These are phyloP conservation scores for Pammene aurita DNA, from an alignment of 2,888 invertebrate species.

Conservation along the genomic window DNA sequence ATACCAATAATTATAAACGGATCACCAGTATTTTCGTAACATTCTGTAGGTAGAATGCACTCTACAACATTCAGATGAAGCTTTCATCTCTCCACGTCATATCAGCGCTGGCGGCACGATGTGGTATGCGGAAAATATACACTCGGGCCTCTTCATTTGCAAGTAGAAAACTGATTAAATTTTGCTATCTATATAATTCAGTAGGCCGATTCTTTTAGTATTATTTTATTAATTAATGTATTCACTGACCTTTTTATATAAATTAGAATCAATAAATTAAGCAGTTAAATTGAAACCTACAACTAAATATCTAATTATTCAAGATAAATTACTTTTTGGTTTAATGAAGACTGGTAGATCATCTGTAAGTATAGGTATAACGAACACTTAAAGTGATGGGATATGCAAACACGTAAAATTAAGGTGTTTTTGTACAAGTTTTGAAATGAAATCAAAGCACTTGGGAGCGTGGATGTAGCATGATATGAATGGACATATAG, in stretches of 20 bases:
- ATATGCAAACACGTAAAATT: too few species aligned
- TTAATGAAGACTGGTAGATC: not conserved
- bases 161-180: conserved; percentile 38
- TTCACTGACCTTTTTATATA: conserved; percentile 19
- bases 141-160: conserved; percentile 29
- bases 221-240: conserved; percentile 35
- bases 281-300: conserved; percentile 32
- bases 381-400: too few species aligned
- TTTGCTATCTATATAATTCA: conserved; percentile 25
- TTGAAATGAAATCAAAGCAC: too few species aligned
- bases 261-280: conserved; percentile 38
- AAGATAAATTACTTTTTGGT: conserved; percentile 18
- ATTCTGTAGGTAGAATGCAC: not conserved
- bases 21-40: too few species aligned
- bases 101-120: not conserved
- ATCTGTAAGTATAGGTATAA: too few species aligned
- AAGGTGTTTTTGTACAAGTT: too few species aligned
- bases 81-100: not conserved
- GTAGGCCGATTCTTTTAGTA: conserved; percentile 15
- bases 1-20: too few species aligned
- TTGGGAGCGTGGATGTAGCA: too few species aligned
- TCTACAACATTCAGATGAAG: not conserved
- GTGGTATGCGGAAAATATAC: conserved; percentile 4
- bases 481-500: too few species aligned
- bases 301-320: conserved; percentile 24